A percentile compares a stretch with the other conserved stretches of the same genome.
Evolutionary conservation across 2,113 vertebrate genomes (phyloP).

Genomic region (Octodon degus): DNA sequence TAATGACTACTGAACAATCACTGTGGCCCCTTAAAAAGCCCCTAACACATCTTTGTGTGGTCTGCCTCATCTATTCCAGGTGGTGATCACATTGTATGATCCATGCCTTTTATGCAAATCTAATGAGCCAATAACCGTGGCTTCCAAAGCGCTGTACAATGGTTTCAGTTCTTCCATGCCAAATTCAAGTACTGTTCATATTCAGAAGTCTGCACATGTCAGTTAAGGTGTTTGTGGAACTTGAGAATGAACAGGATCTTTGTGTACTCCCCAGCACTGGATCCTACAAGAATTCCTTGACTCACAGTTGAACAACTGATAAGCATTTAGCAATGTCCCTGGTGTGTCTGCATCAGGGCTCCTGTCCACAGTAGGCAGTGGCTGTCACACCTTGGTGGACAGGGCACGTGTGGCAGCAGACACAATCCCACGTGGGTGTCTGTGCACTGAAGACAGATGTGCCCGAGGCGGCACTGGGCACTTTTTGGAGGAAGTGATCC

Average conservation of each 20-base stretch:
- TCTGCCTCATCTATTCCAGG: background rate
- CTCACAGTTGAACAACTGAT: background rate
- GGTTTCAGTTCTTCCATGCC: background rate
- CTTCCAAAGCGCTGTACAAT: background rate
- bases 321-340: background rate
- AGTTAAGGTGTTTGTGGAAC: background rate
- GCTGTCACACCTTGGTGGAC: accelerated
- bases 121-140: background rate
- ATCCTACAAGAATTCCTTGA: background rate
- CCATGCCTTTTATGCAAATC: background rate
- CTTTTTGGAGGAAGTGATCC: background rate
- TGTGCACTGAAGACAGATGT: background rate
- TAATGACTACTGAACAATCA: background rate
- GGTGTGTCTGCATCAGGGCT: background rate
- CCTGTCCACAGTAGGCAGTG: no score
- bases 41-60: background rate
- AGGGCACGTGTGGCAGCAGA: no score
- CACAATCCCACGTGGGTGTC: background rate
- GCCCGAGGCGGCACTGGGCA: accelerated
- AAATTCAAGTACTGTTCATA: background rate
- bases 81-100: no score
- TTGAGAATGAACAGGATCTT: background rate
- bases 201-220: accelerated
- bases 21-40: background rate
- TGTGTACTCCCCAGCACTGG: background rate